A percentile compares a stretch with the other conserved stretches of the same genome.
Evolutionary conservation across 2,888 invertebrate species (phyloP).

Genomic region (Ormyrus nitidulus): DNA sequence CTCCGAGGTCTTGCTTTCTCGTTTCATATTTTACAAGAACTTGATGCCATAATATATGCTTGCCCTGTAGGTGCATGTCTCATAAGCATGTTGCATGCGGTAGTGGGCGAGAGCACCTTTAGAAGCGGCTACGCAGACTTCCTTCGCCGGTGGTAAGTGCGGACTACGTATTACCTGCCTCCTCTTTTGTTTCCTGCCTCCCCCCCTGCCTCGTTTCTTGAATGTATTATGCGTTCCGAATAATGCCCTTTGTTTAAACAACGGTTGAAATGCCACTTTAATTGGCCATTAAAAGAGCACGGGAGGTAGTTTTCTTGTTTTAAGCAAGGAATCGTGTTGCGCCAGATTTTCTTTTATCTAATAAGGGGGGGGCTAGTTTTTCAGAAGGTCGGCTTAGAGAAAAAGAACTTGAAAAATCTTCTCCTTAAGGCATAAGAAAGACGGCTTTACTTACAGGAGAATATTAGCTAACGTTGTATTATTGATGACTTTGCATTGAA

Average conservation of each 20-base stretch:
- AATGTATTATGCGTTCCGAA: not conserved
- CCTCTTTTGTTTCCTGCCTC: not conserved
- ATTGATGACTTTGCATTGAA: too few species aligned
- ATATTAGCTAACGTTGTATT: too few species aligned
- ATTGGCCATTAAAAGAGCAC: constrained; percentile 27
- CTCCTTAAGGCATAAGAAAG: too few species aligned
- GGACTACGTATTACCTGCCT: not conserved
- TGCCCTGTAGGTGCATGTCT: constrained; percentile 69
- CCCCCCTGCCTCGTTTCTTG: not conserved
- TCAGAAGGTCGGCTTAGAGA: too few species aligned
- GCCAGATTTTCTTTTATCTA: too few species aligned
- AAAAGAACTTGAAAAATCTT: too few species aligned
- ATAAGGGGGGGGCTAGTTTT: too few species aligned
- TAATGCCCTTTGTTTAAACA: not conserved
- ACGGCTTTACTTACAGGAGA: too few species aligned
- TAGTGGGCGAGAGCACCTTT: constrained; percentile 65
- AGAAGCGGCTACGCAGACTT: constrained; percentile 68
- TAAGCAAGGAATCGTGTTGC: too few species aligned
- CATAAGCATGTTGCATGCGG: constrained; percentile 71
- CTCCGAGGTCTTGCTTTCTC: too few species aligned
- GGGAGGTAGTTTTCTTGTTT: not conserved
- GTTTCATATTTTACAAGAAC: too few species aligned
- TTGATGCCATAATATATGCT: too few species aligned
- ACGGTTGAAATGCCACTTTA: not conserved
- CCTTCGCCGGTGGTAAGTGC: constrained; percentile 70